These are phyloP conservation scores for Leuciscus idus DNA, from an alignment of 2,113 vertebrate species.

Conservation along the genomic window DNA sequence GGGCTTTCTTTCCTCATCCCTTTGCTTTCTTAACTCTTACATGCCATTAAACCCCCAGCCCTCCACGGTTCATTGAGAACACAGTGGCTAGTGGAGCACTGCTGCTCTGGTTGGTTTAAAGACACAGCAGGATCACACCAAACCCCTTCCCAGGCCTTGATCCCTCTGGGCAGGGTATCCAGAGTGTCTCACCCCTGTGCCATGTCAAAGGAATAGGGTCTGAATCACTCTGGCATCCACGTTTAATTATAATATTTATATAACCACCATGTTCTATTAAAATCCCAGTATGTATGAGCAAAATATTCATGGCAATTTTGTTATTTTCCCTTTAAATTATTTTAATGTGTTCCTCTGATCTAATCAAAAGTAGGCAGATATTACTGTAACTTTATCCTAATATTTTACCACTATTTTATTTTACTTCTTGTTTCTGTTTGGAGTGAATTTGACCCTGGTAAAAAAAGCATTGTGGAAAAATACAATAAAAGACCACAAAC, in stretches of 20 bases:
- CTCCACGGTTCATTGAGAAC: conserved; percentile 31
- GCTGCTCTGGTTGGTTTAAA: conserved; percentile 28
- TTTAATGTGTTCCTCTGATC: neutral
- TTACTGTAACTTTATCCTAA: neutral
- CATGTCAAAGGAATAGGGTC: neutral
- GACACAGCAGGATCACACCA: conserved; percentile 36
- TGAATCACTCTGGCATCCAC: neutral
- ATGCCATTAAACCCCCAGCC: conserved; percentile 60
- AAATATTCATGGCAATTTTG: neutral
- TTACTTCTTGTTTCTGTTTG: neutral
- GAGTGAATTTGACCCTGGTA: neutral
- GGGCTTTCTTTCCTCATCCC: conserved; percentile 62
- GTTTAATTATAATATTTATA: neutral
- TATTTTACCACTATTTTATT: neutral
- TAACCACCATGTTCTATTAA: neutral
- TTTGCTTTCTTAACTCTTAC: conserved; percentile 59
- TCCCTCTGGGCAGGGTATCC: neutral
- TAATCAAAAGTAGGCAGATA: neutral
- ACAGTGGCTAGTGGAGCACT: conserved; percentile 21
- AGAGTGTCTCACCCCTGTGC: neutral
- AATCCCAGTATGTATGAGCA: neutral
- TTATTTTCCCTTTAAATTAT: neutral
- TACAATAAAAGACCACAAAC: neutral
- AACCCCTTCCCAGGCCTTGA: conserved; percentile 17
- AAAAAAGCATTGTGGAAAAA: conserved; percentile 6